Conservation (phyloP, 2,797 vertebrate species). For the Lagorchestes hirsutus region DNA sequence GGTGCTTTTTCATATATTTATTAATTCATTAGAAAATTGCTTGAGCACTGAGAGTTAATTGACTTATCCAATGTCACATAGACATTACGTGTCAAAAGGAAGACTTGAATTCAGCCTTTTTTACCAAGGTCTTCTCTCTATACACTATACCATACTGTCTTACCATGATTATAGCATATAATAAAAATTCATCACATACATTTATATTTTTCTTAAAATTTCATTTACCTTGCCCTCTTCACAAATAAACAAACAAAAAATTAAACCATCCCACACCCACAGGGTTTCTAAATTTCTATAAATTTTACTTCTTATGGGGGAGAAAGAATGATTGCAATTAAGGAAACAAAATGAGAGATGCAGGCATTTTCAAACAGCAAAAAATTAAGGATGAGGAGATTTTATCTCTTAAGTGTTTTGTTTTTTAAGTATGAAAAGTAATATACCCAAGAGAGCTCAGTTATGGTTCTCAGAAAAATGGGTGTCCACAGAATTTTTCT, state of each 20-base stretch:
- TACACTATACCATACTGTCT: not conserved
- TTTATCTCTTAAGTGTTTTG: not conserved
- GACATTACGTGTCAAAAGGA: not conserved
- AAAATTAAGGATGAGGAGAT: not conserved
- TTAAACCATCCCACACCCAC: not conserved
- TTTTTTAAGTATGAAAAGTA: not conserved
- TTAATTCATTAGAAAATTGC: not conserved
- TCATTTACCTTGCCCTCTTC: not conserved
- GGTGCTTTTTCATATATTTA: not conserved
- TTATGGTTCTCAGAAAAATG: not conserved
- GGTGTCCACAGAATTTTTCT: not conserved
- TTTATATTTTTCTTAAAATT: not conserved
- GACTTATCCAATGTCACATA: not conserved
- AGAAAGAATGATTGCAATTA: not conserved
- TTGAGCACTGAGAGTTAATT: not conserved
- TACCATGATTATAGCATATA: not conserved
- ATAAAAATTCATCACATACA: not conserved
- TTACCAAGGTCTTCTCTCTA: not conserved
- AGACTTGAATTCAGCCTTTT: not conserved
- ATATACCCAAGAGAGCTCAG: not conserved
- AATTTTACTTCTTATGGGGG: not conserved
- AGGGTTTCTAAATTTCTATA: not conserved
- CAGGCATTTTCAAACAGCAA: not conserved
- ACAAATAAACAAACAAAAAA: not conserved
- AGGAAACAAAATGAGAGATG: not conserved